Base-by-base conservation (phyloP, 1,140 invertebrate species). In the Gryllus bimaculatus region DNA sequence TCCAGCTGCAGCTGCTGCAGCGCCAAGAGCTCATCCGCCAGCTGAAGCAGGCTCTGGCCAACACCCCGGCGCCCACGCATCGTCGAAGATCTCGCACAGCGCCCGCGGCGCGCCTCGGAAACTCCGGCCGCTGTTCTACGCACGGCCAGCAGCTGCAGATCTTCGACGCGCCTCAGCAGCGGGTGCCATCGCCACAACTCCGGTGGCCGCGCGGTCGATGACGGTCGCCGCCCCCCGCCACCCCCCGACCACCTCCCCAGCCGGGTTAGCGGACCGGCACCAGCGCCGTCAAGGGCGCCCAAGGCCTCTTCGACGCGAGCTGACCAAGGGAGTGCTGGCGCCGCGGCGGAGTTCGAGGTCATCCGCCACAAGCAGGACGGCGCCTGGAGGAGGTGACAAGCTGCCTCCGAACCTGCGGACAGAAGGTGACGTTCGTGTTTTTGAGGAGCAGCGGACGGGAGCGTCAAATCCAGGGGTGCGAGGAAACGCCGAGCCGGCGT, bases 371-470 rank as follows among this genome's bases (percentile, higher is more conserved):
- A 89, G 47, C 90, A 90, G 80, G 90, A 92, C 82, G 92, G 92
- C 13, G 89, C 80, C 84, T 94, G 4, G 92, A 94, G 84, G 89
- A 92, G 82, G 87, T 94, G n/a, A 88, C 2, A 90, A 90, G 79
- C 85, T 90, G 78, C 89, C 89, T 18, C 86, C 87, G 48, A 89
- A 88, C 81, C 82, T 92, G n/a, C 90, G 8, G 87, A 89, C 81
- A 95, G 84, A 94, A 94, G 83, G 93, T 94, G 0, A 95, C 93
- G 0, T 95, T 95, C 82, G 94, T 95, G 7, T 92, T 95, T 49
- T 85, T 95, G 94, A 95, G 85, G 94, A 95, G 83, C 93, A 95
- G 84, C 88, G 2, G 94, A 95, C 82, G 94, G 94, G 47, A 92
- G 91, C 74, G 93, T 92, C 76, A 94, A 94, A 85, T 93, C 92